Evolutionary conservation across 2,888 invertebrate genomes (phyloP).

Genomic region (Folsomia candida): DNA sequence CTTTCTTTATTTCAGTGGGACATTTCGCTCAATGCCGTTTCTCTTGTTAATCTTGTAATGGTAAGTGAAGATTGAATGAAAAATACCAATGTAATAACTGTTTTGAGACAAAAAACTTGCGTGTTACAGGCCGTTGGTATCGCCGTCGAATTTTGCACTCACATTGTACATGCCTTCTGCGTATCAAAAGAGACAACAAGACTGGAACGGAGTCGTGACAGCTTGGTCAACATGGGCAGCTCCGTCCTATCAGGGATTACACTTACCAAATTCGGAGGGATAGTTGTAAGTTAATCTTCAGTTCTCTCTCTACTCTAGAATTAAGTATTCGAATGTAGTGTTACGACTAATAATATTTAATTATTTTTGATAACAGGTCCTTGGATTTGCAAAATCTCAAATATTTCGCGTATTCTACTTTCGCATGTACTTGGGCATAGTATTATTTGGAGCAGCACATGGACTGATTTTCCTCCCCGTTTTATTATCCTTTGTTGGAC

Average conservation of each 20-base stretch:
- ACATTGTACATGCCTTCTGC: conserved; percentile 88
- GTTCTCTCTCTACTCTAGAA: not conserved
- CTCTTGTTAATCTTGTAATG: conserved; percentile 92
- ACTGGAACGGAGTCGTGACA: conserved; percentile 74
- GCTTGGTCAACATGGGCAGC: conserved; percentile 86
- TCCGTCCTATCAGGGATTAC: conserved; percentile 97
- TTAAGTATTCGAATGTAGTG: too few relatives aligned
- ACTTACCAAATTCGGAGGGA: conserved; percentile 95
- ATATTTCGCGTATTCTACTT: conserved; percentile 96
- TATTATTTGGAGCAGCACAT: conserved; percentile 92
- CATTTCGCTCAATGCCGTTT: conserved; percentile 88
- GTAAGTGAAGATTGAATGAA: conserved; percentile 58
- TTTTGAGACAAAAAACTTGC: not conserved
- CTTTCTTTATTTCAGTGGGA: too few relatives aligned
- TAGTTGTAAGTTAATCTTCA: conserved; percentile 69
- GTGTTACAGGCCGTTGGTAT: conserved; percentile 83
- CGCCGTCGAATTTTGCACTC: conserved; percentile 98
- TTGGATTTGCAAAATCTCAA: conserved; percentile 96
- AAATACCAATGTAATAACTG: not conserved
- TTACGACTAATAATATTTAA: too few relatives aligned
- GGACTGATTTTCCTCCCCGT: conserved; percentile 97
- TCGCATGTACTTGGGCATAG: conserved; percentile 97
- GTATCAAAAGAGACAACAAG: conserved; percentile 70
- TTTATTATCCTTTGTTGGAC: conserved; percentile 62
- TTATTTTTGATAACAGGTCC: too few relatives aligned